A percentile compares a stretch with the other conserved stretches of the same genome.
Conservation (phyloP, 2,797 vertebrate species). For the Lindbergichthys nudifrons region DNA sequence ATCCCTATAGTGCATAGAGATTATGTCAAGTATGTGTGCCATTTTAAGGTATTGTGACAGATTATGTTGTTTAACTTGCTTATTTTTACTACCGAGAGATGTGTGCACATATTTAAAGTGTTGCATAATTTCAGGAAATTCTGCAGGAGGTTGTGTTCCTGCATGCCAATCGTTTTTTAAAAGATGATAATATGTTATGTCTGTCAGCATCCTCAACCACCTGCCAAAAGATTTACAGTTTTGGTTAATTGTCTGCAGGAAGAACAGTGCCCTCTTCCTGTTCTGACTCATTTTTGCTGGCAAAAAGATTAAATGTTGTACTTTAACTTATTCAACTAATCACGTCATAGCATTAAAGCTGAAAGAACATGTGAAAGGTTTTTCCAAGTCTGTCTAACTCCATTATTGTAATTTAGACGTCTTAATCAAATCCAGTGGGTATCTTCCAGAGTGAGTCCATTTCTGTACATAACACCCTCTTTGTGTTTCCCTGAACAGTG, state of each 20-base stretch:
- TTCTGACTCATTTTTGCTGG: conserved; percentile 1
- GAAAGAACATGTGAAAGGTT: not conserved
- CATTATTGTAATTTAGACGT: not conserved
- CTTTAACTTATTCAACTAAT: no score
- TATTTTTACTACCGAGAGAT: not conserved
- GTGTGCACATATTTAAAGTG: not conserved
- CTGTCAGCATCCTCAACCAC: conserved; percentile 6
- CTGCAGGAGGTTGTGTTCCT: not conserved
- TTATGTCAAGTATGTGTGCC: not conserved
- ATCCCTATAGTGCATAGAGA: not conserved
- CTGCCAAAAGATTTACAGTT: not conserved
- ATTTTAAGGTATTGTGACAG: not conserved
- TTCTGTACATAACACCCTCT: not conserved
- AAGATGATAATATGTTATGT: not conserved
- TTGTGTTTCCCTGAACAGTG: not conserved
- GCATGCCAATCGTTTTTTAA: not conserved
- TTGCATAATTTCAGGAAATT: not conserved
- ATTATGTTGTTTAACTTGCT: not conserved
- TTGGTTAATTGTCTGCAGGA: conserved; percentile 10
- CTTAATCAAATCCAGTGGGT: not conserved
- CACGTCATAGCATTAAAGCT: not conserved
- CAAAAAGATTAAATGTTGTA: not conserved
- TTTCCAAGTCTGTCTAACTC: not conserved
- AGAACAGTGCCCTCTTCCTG: conserved; percentile 39
- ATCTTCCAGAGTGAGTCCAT: not conserved